Percentiles rank a stretch among this genome's conserved stretches.
These are phyloP conservation scores for Matsumurasca onukii DNA, from an alignment of 1,140 invertebrate species.

Conservation along the genomic window DNA sequence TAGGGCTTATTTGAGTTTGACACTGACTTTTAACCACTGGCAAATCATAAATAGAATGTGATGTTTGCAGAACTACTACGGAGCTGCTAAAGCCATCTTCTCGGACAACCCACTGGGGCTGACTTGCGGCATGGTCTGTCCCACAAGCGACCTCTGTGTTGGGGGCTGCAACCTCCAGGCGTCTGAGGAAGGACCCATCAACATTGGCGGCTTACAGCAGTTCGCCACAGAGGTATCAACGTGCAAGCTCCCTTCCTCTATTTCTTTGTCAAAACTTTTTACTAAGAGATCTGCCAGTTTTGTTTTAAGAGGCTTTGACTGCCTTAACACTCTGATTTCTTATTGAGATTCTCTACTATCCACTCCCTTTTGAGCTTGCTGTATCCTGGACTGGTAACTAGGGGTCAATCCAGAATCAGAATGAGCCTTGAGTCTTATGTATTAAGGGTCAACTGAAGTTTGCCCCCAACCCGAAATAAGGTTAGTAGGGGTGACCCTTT, in stretches of 20 bases:
- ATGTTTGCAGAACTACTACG: slow-evolving; percentile 89
- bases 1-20: neutral
- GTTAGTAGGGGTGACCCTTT: too few relatives aligned
- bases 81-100: slow-evolving; percentile 93
- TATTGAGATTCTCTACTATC: too few relatives aligned
- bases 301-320: too few relatives aligned
- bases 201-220: slow-evolving; percentile 97
- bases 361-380: too few relatives aligned
- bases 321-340: too few relatives aligned
- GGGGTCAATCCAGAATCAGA: too few relatives aligned
- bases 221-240: slow-evolving; percentile 94
- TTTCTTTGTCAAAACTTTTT: neutral
- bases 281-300: too few relatives aligned
- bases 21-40: neutral
- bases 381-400: too few relatives aligned
- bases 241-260: too few relatives aligned
- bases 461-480: too few relatives aligned
- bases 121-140: slow-evolving; percentile 99
- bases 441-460: too few relatives aligned
- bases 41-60: neutral
- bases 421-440: too few relatives aligned
- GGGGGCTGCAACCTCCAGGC: slow-evolving; percentile 96
- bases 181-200: slow-evolving; percentile 95
- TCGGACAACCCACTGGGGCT: slow-evolving; percentile 96
- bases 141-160: slow-evolving; percentile 96